Evolutionary conservation across 92 coral and sea anemone genomes (phyloP), one percentile per base, ranked within the genome.

Genomic region (Isaurus tuberculatus): DNA sequence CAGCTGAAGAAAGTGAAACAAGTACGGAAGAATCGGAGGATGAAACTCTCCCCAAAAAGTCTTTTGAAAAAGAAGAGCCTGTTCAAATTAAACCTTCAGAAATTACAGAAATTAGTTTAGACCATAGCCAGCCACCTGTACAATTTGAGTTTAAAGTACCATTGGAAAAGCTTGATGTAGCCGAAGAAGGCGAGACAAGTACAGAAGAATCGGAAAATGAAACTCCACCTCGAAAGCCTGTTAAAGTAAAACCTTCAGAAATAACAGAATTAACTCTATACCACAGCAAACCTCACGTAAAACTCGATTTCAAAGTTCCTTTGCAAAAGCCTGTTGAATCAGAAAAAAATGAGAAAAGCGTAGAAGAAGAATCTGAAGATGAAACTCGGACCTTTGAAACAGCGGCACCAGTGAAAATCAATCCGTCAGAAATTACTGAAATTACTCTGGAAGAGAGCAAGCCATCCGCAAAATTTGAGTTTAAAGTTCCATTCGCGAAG

Each of bases 171-270:
- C 20, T 55, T 63, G 69, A 23, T 63, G 34, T 22, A 63, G 14
- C 69, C 4, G 33, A 49, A 28, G 65, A 28, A 16, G 15, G 64
- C 20, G 79, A 55, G 13, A 33, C 68, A 10, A 63, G 66, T 10
- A 55, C 81, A 11, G 81, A 75, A 34, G 82, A 58, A 25, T 34
- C 70, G 7, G 82, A 77, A 77, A 55, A 58, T n/a, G 70, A 77
- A 60, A 7, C 2, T 6, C 51, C 82, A n/a, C 30, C 32, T n/a
- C 31, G 34, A 10, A 1, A 9, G 79, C 28, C 26, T 17, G 46
- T 71, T 31, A 58, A 71, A 25, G 5, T 23, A 71, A n/a, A 9
- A 6, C 70, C 40, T 2, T 65, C 36, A 26, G 70, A 26, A 29
- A 29, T 28, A 19, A 27, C 40, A 16, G 31, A 65, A 5, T 4